Evolutionary conservation across 2,797 vertebrate species (phyloP).

Genomic region (Neoniphon sammara): DNA sequence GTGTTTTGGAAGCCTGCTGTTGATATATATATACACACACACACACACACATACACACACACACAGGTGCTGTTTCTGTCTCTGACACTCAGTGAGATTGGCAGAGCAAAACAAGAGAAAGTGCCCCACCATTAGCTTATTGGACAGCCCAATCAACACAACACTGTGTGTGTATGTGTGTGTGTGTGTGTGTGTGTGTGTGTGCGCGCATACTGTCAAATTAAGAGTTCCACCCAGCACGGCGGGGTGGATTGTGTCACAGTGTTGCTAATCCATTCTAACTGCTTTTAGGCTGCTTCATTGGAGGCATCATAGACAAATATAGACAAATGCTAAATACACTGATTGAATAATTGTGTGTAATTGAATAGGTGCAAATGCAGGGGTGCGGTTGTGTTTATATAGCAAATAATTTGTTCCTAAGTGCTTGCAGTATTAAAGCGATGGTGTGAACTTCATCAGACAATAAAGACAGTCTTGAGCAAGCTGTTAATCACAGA

Average conservation of each 20-base stretch:
- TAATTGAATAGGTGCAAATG: slow-evolving; percentile 23
- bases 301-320: slow-evolving; percentile 11
- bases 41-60: slow-evolving; percentile 22
- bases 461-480: slow-evolving; percentile 1
- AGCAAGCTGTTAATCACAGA: slow-evolving; percentile 31
- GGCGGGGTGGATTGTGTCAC: no score
- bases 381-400: no score
- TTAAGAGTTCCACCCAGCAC: no score
- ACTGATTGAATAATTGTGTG: neutral
- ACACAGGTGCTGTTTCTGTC: slow-evolving; percentile 46
- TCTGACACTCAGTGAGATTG: slow-evolving; percentile 58
- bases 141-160: slow-evolving; percentile 50
- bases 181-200: neutral
- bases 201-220: slow-evolving; percentile 12
- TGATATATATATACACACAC: slow-evolving; percentile 5
- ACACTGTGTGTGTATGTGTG: neutral
- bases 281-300: slow-evolving; percentile 8
- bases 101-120: slow-evolving; percentile 46
- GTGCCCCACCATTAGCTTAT: slow-evolving; percentile 57
- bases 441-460: neutral
- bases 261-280: slow-evolving; percentile 16
- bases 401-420: slow-evolving; percentile 3
- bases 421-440: neutral
- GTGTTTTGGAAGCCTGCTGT: slow-evolving; percentile 36
- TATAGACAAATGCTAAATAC: no score